Conservation (phyloP, 1,140 invertebrate species). For the Hypothenemus hampei region DNA sequence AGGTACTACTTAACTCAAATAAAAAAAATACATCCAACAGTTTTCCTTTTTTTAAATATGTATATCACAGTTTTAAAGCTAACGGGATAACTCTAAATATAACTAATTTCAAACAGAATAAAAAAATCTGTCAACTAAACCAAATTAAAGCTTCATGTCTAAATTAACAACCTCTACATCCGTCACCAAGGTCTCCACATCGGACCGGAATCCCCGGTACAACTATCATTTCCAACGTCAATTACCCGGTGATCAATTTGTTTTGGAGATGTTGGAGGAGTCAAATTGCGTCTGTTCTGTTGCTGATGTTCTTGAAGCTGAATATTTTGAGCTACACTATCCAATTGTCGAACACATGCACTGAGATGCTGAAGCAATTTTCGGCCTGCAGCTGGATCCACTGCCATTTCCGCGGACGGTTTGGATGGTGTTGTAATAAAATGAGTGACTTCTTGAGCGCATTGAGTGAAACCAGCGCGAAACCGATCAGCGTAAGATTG, state of each 20-base stretch:
- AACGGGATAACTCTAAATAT: constrained; percentile 3
- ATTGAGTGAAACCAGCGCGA: constrained; percentile 84
- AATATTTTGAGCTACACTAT: constrained; percentile 35
- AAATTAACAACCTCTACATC: not conserved
- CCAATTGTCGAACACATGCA: constrained; percentile 45
- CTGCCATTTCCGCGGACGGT: constrained; percentile 37
- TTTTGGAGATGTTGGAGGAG: constrained; percentile 36
- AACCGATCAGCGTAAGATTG: constrained; percentile 75
- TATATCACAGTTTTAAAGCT: constrained; percentile 39
- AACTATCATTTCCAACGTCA: constrained; percentile 6
- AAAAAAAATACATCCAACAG: not conserved
- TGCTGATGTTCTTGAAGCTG: constrained; percentile 22
- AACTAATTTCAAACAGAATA: not conserved
- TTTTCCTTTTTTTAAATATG: not conserved
- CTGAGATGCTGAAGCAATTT: constrained; percentile 49
- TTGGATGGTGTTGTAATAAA: constrained; percentile 55
- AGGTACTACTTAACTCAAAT: too few relatives aligned
- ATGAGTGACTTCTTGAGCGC: constrained; percentile 84
- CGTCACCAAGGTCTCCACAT: constrained; percentile 46
- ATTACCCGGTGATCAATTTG: constrained; percentile 13
- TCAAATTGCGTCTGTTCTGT: constrained; percentile 24
- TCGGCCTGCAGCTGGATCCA: constrained; percentile 44
- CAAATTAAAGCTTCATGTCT: constrained; percentile 18
- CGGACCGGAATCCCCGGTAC: constrained; percentile 18
- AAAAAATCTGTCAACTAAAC: constrained; percentile 7